A percentile compares a stretch with the other conserved stretches of the same genome.
Conservation (phyloP, 2,797 vertebrate species). For the Acrossocheilus fasciatus region DNA sequence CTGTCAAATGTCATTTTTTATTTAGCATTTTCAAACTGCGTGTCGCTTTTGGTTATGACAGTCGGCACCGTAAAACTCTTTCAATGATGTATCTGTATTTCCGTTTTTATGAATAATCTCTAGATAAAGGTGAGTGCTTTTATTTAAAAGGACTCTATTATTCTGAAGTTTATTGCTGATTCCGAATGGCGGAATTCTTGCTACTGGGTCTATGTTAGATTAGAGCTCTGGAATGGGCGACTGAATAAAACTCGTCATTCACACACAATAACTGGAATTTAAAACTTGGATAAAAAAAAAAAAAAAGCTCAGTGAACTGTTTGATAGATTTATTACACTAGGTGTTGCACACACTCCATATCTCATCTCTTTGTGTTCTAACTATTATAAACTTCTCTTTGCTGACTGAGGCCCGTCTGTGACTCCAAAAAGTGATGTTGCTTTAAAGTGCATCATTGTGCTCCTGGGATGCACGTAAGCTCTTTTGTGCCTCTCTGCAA, state of each 20-base stretch:
- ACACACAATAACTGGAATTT: background rate
- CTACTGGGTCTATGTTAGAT: background rate
- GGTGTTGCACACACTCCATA: background rate
- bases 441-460: background rate
- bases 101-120: background rate
- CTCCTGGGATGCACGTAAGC: background rate
- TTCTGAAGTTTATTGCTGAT: background rate
- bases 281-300: background rate
- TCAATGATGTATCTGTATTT: background rate
- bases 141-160: background rate
- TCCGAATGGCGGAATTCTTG: background rate
- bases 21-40: background rate
- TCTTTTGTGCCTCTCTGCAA: background rate
- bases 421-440: background rate
- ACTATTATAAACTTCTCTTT: slow-evolving; percentile 3
- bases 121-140: background rate
- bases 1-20: background rate
- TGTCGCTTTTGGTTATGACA: background rate
- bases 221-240: background rate
- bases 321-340: background rate
- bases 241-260: background rate
- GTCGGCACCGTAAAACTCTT: background rate
- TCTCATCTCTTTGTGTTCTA: background rate
- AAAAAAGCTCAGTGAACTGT: background rate
- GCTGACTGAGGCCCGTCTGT: background rate